These are phyloP conservation scores for Cepaea hortensis DNA, from an alignment of 2,888 invertebrate species.

Conservation along the genomic window DNA sequence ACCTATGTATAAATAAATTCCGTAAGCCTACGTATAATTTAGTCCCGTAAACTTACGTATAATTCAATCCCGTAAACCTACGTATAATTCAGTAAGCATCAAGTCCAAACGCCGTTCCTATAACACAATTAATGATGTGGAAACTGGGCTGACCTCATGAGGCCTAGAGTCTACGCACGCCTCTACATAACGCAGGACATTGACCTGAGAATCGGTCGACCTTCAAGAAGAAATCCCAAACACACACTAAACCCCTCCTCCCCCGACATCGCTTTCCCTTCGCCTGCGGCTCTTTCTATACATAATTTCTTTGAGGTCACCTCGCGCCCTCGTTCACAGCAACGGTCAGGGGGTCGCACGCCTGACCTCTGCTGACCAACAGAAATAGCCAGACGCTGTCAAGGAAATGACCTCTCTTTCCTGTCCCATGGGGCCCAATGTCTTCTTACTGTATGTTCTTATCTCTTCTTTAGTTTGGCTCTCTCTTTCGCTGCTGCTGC, in stretches of 20 bases:
- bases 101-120: too few relatives aligned
- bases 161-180: background rate
- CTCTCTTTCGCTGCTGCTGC: background rate
- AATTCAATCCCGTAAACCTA: too few relatives aligned
- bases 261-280: background rate
- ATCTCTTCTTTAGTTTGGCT: background rate
- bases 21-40: too few relatives aligned
- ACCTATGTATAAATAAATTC: too few relatives aligned
- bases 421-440: background rate
- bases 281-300: background rate
- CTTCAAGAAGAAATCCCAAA: background rate
- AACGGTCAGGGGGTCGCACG: constrained; percentile 39
- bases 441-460: background rate
- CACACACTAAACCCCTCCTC: background rate
- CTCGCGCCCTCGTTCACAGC: background rate
- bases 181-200: background rate
- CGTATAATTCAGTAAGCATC: too few relatives aligned
- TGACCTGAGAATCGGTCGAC: constrained; percentile 1
- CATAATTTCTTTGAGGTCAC: constrained; percentile 17
- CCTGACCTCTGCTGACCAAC: constrained; percentile 30
- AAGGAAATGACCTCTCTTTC: background rate
- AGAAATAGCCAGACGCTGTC: background rate
- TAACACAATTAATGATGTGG: too few relatives aligned
- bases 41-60: too few relatives aligned
- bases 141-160: too few relatives aligned